Evolutionary conservation across 2,888 invertebrate species (phyloP), one percentile per base, ranked within the genome.

Genomic region (Zaprionus obscuricornis): DNA sequence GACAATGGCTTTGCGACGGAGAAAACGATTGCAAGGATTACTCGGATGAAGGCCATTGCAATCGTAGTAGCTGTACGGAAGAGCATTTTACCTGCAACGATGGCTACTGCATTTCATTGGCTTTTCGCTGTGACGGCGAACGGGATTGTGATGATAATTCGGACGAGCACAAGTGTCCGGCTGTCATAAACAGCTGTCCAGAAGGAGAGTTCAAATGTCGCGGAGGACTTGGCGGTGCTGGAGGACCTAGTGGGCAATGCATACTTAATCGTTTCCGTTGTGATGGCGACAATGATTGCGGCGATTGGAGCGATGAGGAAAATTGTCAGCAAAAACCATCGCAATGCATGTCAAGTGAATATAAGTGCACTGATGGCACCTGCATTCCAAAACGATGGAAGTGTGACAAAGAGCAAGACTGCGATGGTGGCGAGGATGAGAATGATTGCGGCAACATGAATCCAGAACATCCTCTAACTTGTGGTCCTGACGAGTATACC

Each of bases 241-340:
- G 89, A 0, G 90, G 90, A 0, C 90, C 89, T 6, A 88, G 90
- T 27, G 90, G 90, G 0, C 85, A 94, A 51, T 97, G 96, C 88
- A 93, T 96, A 36, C 92, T 94, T 27, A 92, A 92, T 74, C 93
- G 94, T 57, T 96, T 95, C 86, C 93, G 94, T 63, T 96, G 96
- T 86, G 96, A 97, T 74, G 95, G 95, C 0, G 96, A 96, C 84
- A 95, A 96, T 83, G 96, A 97, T 86, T 96, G 96, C 81, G 96
- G 95, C 0, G 96, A 97, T 86, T 95, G 95, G 94, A 95, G 95
- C 47, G 96, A 96, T 82, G 96, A 96, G 86, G 94, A 95, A 79
- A 93, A 94, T 63, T 96, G 96, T 81, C 93, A 93, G 0, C 92
- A 92, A 78, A 90, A 92, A 68, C 92, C 92, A 0, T 93, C 93